Percentiles rank a stretch among this genome's conserved stretches.
These are phyloP conservation scores for Athalia circularis DNA, from an alignment of 2,888 invertebrate species.

Conservation along the genomic window DNA sequence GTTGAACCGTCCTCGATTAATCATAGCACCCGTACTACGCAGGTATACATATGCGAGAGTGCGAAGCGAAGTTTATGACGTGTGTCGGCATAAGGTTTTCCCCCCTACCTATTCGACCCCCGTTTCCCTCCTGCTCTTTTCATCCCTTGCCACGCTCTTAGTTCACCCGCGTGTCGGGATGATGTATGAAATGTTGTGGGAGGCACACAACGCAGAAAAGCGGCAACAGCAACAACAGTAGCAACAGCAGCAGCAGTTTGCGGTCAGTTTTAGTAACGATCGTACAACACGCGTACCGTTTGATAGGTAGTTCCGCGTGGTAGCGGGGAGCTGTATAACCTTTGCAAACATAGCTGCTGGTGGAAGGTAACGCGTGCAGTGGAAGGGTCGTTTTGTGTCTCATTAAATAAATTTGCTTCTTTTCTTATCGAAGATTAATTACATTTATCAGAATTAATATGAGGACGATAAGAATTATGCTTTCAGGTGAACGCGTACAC, in stretches of 20 bases:
- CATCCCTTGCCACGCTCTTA: neutral
- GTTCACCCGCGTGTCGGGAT: slow-evolving; percentile 27
- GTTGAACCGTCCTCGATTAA: slow-evolving; percentile 61
- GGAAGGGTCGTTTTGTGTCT: neutral
- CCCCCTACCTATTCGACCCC: slow-evolving; percentile 9
- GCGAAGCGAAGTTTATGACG: slow-evolving; percentile 44
- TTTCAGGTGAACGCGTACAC: neutral
- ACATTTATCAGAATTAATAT: neutral
- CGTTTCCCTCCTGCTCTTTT: neutral
- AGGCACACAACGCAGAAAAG: slow-evolving; percentile 13
- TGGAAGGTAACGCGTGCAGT: neutral
- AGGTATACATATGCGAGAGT: slow-evolving; percentile 54
- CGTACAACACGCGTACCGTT: slow-evolving; percentile 35
- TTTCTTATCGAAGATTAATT: neutral
- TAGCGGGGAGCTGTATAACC: neutral
- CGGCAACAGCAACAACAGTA: too few species aligned
- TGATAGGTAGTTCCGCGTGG: slow-evolving; percentile 34
- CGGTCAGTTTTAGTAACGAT: slow-evolving; percentile 43
- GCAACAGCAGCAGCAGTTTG: slow-evolving; percentile 20
- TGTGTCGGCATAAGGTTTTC: slow-evolving; percentile 41
- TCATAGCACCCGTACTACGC: slow-evolving; percentile 62
- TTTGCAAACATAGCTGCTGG: slow-evolving; percentile 3
- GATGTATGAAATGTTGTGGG: slow-evolving; percentile 41
- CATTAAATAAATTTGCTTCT: neutral
- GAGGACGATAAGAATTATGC: neutral